Percentiles rank a stretch among this genome's conserved stretches.
These are phyloP conservation scores for Polyommatus icarus DNA, from an alignment of 2,888 invertebrate genomes.

Conservation along the genomic window DNA sequence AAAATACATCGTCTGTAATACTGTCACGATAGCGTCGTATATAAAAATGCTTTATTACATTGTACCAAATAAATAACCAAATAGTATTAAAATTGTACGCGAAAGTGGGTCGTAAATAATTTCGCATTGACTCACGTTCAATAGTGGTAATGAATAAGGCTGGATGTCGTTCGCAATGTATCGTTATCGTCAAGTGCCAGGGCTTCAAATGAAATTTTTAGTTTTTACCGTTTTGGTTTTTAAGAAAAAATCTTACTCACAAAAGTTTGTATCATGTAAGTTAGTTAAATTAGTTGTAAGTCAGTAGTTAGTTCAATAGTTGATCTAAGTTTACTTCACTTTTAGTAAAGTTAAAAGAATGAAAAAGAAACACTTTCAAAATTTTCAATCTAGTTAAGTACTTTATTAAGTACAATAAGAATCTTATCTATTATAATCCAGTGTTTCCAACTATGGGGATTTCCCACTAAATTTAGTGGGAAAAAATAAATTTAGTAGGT, in stretches of 20 bases:
- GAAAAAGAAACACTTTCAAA: too few species aligned
- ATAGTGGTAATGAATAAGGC: constrained; percentile 27
- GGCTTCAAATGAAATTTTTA: background rate
- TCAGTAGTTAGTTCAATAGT: too few species aligned
- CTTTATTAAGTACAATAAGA: too few species aligned
- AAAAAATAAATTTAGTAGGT: too few species aligned
- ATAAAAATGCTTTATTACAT: constrained; percentile 19
- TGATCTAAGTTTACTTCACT: too few species aligned
- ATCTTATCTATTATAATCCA: too few species aligned
- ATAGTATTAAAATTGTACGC: constrained; percentile 18
- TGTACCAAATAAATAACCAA: constrained; percentile 8
- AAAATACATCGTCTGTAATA: background rate
- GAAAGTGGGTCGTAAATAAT: constrained; percentile 23
- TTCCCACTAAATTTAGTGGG: too few species aligned
- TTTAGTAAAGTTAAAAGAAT: too few species aligned
- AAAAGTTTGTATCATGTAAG: too few species aligned
- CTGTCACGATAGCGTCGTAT: constrained; percentile 19
- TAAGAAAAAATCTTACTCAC: background rate
- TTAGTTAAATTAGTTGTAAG: too few species aligned
- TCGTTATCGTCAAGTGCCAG: background rate
- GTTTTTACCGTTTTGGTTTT: background rate
- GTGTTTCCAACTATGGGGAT: too few species aligned
- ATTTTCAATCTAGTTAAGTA: too few species aligned
- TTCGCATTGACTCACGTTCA: constrained; percentile 18
- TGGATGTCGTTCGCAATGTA: constrained; percentile 7